Evolutionary conservation across 2,113 vertebrate genomes (phyloP).

Genomic region (Propithecus coquereli): DNA sequence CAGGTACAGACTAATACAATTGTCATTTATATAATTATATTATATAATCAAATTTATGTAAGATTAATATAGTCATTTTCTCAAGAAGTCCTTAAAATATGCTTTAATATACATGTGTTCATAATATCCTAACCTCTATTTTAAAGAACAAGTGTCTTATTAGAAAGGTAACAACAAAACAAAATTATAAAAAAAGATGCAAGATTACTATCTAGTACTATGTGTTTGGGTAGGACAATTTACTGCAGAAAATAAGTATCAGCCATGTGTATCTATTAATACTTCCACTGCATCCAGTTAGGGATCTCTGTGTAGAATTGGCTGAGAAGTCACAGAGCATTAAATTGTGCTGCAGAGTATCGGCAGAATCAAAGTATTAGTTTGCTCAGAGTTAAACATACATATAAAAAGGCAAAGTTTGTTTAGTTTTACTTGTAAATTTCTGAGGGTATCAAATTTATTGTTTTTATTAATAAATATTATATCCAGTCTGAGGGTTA

Average conservation of each 20-base stretch:
- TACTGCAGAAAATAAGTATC: neutral
- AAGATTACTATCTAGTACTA: neutral
- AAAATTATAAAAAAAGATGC: neutral
- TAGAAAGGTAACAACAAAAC: neutral
- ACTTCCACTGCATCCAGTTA: neutral
- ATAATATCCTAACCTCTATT: neutral
- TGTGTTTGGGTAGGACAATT: neutral
- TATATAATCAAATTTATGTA: neutral
- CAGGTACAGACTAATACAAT: neutral
- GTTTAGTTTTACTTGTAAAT: conserved; percentile 1
- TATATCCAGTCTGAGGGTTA: neutral
- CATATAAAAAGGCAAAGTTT: neutral
- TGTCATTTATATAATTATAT: no score
- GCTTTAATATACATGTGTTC: neutral
- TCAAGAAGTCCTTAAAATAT: neutral
- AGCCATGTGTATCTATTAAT: neutral
- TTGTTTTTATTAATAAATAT: neutral
- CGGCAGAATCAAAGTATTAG: neutral
- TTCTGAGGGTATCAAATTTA: neutral
- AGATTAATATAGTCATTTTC: neutral
- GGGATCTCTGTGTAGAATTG: neutral
- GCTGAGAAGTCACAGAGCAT: neutral
- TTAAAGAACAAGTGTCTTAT: neutral
- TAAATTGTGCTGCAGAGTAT: neutral
- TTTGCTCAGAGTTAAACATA: neutral